Base-by-base conservation (phyloP, 2,113 vertebrate species). In the Cinclus cinclus region DNA sequence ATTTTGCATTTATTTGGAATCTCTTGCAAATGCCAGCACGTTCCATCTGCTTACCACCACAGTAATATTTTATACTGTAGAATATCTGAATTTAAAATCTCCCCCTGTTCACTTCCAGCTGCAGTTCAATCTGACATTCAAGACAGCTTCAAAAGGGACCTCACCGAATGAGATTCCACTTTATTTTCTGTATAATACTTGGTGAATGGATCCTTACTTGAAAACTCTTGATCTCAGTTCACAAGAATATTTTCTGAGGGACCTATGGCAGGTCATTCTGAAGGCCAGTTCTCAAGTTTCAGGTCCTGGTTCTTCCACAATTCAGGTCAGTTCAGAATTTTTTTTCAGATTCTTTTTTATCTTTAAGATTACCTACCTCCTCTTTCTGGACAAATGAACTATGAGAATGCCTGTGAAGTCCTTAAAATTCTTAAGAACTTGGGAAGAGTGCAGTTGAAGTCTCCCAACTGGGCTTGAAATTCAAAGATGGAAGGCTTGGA, bases 221-320 rank as follows among this genome's bases (percentile, higher is more conserved):
- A 49, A 85, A 87, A 90, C n/a, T 87, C 82, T 88, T 90, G 71
- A 81, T 95, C 60, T 78, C 87, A 37, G 47, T 92, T 96, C 88
- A 90, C 62, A 77, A 59, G 75, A 86, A 83, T 74, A 67, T 79
- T 81, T 83, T 92, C 71, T 73, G 42, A 80, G 46, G 21, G 23
- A 90, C 47, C 63, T 88, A 47, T 59, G 58, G 27, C 27, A 80
- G 60, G 78, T 78, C 47, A 75, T 86, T 94, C 68, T 42, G 39
- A 95, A 90, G 71, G 35, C 59, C 68, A 86, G 27, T 90, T 88
- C 80, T 89, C 56, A 89, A 74, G 70, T 62, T 93, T 83, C 68
- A 68, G 79, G 90, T 78, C 73, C 22, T 60, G 47, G 37, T 90
- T 75, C 56, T 71, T 78, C 25, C 44, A 88, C 63, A 60, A 2